Conservation (phyloP, 1,140 invertebrate species). For the Drosophila truncata region DNA sequence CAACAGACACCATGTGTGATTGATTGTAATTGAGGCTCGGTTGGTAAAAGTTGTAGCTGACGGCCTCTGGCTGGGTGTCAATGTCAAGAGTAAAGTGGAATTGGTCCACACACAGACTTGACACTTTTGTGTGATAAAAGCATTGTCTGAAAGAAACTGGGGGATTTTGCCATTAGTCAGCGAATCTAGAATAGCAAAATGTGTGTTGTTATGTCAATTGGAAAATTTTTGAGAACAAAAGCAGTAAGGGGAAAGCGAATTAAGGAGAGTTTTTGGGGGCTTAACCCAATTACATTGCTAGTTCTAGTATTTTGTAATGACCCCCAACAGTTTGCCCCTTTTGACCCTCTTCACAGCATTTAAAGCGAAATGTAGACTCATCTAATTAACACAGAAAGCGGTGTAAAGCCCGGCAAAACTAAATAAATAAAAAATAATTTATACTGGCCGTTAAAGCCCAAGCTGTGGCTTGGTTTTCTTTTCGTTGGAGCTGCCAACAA, state of each 20-base stretch:
- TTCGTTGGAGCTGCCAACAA: constrained; percentile 52
- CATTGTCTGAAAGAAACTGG: constrained; percentile 22
- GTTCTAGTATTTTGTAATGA: not conserved
- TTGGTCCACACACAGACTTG: constrained; percentile 29
- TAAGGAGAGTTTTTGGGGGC: not conserved
- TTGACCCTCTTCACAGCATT: constrained; percentile 41
- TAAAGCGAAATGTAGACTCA: constrained; percentile 30
- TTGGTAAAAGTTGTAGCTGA: constrained; percentile 60
- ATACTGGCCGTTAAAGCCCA: constrained; percentile 23
- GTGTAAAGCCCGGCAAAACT: constrained; percentile 23
- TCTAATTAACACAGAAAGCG: constrained; percentile 70
- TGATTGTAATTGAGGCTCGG: constrained; percentile 78
- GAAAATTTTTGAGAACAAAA: constrained; percentile 24
- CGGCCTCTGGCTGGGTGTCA: constrained; percentile 48
- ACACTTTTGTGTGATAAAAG: constrained; percentile 53
- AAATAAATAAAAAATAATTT: constrained; percentile 46
- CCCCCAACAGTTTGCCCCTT: not conserved
- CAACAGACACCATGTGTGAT: constrained; percentile 70
- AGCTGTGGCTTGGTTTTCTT: constrained; percentile 37
- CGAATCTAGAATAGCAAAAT: constrained; percentile 2
- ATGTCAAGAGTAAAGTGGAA: constrained; percentile 66
- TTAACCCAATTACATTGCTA: constrained; percentile 24
- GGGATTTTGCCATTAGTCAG: constrained; percentile 36
- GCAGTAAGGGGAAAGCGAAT: not conserved
- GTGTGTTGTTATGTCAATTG: constrained; percentile 21